These are phyloP conservation scores for Rhinogobio ventralis DNA, from an alignment of 2,797 vertebrate species.

Conservation along the genomic window DNA sequence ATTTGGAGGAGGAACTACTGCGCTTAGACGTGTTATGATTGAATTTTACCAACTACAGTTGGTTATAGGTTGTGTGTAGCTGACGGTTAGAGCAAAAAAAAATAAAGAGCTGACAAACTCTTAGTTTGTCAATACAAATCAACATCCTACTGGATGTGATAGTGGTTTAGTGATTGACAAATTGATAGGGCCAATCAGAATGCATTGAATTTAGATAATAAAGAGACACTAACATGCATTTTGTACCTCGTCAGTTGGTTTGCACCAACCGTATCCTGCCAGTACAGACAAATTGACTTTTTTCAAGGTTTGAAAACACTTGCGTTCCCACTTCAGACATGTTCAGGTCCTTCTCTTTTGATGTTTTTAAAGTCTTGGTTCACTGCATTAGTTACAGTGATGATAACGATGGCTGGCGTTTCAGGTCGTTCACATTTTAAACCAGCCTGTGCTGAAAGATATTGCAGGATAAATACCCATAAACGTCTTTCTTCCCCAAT, in stretches of 20 bases:
- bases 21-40: background rate
- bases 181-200: conserved; percentile 3
- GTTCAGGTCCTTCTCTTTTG: background rate
- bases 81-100: background rate
- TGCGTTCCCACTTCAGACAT: background rate
- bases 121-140: background rate
- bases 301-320: background rate
- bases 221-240: background rate
- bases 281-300: background rate
- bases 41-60: background rate
- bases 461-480: background rate
- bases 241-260: background rate
- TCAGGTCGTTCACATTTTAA: background rate
- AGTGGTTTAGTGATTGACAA: background rate
- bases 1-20: background rate
- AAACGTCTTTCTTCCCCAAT: background rate
- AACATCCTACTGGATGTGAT: background rate
- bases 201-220: background rate
- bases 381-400: background rate
- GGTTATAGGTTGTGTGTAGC: background rate
- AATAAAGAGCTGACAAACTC: background rate
- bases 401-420: background rate
- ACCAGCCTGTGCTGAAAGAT: background rate
- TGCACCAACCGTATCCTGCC: background rate
- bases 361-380: background rate